These are phyloP conservation scores for Steatocranus sp. DNA, from an alignment of 2,797 vertebrate species.

Conservation along the genomic window DNA sequence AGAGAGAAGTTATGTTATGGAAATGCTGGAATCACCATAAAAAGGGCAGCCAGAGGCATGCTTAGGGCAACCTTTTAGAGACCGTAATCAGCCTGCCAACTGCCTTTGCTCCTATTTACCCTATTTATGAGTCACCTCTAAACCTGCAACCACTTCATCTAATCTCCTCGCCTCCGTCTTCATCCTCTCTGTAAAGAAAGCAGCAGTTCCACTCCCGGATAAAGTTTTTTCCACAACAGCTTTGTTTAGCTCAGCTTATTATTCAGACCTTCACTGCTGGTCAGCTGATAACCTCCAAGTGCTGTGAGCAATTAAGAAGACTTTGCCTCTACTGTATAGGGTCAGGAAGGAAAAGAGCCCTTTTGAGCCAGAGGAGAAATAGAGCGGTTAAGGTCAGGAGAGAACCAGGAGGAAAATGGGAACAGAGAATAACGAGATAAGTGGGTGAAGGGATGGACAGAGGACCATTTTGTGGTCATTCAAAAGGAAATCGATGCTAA, in stretches of 20 bases:
- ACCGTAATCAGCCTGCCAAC: constrained; percentile 30
- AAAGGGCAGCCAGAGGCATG: constrained; percentile 55
- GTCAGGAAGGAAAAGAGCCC: constrained; percentile 26
- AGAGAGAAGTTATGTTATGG: constrained; percentile 26
- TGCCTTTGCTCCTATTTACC: constrained; percentile 18
- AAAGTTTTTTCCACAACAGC: constrained; percentile 47
- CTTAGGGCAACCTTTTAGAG: constrained; percentile 37
- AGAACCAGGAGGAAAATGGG: constrained; percentile 1
- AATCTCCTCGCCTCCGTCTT: constrained; percentile 4
- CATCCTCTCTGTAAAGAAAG: constrained; percentile 6
- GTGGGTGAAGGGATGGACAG: not conserved
- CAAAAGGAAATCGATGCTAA: constrained; percentile 61
- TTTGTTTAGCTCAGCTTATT: constrained; percentile 51
- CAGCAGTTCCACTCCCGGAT: constrained; percentile 13
- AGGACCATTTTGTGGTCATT: constrained; percentile 24
- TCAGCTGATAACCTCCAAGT: constrained; percentile 70
- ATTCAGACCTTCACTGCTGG: constrained; percentile 57
- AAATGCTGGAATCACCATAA: constrained; percentile 46
- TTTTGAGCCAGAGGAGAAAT: constrained; percentile 25
- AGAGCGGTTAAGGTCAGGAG: not conserved
- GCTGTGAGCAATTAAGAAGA: constrained; percentile 64
- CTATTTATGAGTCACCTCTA: constrained; percentile 42
- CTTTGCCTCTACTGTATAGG: constrained; percentile 37
- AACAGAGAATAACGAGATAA: not conserved
- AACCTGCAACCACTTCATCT: constrained; percentile 40